Evolutionary conservation across 2,797 vertebrate genomes (phyloP).

Genomic region (Typhlichthys subterraneus): DNA sequence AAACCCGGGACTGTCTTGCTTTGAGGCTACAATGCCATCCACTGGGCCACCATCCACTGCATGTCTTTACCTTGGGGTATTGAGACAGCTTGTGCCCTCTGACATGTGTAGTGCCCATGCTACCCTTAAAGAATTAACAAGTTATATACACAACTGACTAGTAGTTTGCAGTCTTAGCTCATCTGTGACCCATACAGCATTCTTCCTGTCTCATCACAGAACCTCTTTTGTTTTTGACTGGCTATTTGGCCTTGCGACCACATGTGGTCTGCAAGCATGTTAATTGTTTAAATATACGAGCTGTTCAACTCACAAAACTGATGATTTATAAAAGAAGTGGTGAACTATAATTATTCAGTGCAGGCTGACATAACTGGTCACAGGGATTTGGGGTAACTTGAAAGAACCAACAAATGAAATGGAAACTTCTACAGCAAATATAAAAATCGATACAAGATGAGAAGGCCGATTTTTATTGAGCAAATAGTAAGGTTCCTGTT

Average conservation of each 20-base stretch:
- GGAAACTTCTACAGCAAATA: neutral
- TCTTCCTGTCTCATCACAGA: slow-evolving; percentile 12
- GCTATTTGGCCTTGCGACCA: slow-evolving; percentile 21
- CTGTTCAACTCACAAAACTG: neutral
- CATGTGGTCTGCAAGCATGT: slow-evolving; percentile 32
- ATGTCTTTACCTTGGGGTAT: no score
- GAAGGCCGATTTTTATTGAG: slow-evolving; percentile 64
- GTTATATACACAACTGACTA: no score
- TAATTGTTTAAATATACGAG: slow-evolving; percentile 29
- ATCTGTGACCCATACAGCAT: slow-evolving; percentile 15
- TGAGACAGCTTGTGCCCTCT: no score
- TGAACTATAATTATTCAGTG: neutral
- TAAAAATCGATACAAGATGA: slow-evolving; percentile 1
- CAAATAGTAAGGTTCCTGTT: slow-evolving; percentile 57
- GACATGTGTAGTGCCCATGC: no score
- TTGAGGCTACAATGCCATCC: no score
- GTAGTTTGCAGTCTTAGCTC: slow-evolving; percentile 8
- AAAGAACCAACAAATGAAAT: neutral
- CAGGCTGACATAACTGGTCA: neutral
- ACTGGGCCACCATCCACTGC: no score
- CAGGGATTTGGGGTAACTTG: neutral
- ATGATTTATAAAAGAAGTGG: slow-evolving; percentile 3
- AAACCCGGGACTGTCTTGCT: no score
- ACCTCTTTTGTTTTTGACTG: neutral
- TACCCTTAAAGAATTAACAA: no score